Evolutionary conservation across 2,888 invertebrate genomes (phyloP), one percentile per base, ranked within the genome.

Genomic region (Diarsia rubi): DNA sequence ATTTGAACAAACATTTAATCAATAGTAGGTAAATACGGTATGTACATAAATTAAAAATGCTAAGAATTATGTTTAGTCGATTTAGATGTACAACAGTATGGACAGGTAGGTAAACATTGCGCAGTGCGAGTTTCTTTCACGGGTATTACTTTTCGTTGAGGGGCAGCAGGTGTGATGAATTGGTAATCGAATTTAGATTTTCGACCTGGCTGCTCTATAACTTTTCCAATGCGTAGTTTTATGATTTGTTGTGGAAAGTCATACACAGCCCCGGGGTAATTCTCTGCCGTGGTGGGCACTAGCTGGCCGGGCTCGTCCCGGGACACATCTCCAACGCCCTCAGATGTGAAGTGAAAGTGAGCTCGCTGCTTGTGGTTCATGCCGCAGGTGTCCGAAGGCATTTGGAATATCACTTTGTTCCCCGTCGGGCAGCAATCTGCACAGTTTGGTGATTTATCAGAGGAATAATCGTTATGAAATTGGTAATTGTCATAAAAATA

Each of bases 351-450:
- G 90, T 94, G 94, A 92, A 95, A 96, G 87, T 95, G 92, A 47
- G 95, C 91, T 74, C 95, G 94, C 86, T 95, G 95, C 83, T 92
- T 95, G 88, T 96, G 96, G 73, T 92, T 93, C 88, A 88, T 90
- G 71, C 90, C 92, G 88, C 96, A 96, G 81, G 93, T 87, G 84
- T 95, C 95, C 83, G 91, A 88, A 60, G 96, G 95, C 89, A 96
- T 89, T 94, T 96, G 94, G 88, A 96, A 96, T 90, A 95, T 88
- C 80, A 96, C 94, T 91, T 95, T 95, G 92, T 96, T 96, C 82
- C 96, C 96, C 91, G 94, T 84, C 84, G 96, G 95, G 86, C 96
- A 96, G 96, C 96, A 96, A 96, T 96, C 96, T 96, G 95, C 87
- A 94, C 92, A 95, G 94, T 92, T 90, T 89, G 84, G 86, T 90